Evolutionary conservation across 2,113 vertebrate genomes (phyloP).

Genomic region (Astur gentilis): DNA sequence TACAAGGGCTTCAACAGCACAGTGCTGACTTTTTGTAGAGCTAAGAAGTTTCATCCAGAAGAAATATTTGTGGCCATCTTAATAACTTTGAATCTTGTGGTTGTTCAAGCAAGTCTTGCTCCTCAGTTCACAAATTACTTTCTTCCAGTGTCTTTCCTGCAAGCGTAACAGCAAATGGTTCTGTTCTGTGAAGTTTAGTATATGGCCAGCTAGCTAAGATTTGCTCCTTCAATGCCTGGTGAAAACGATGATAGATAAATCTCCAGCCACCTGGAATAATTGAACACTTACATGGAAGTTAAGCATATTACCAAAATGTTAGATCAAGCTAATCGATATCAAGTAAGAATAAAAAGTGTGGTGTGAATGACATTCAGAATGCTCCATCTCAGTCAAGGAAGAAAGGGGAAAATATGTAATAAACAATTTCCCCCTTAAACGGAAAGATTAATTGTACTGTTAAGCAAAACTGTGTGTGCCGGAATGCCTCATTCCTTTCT

Average conservation of each 20-base stretch:
- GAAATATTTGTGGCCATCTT: not conserved
- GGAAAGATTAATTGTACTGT: conserved; percentile 56
- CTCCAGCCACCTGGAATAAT: not conserved
- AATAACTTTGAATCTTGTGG: not conserved
- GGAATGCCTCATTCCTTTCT: conserved; percentile 37
- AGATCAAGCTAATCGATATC: conserved; percentile 19
- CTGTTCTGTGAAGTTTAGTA: not conserved
- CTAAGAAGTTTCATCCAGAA: not conserved
- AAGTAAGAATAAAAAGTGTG: not conserved
- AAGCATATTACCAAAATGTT: conserved; percentile 13
- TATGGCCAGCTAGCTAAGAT: not conserved
- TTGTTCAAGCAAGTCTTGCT: not conserved
- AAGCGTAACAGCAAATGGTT: not conserved
- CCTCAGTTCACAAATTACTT: not conserved
- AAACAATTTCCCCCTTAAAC: conserved; percentile 29
- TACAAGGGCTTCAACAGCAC: not conserved
- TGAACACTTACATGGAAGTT: not conserved
- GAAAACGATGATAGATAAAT: not conserved
- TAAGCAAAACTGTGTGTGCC: conserved; percentile 18
- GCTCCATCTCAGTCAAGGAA: not conserved
- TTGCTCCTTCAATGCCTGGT: not conserved
- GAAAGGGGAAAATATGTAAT: not conserved
- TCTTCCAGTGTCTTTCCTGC: not conserved
- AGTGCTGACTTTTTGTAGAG: not conserved
- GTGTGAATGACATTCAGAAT: conserved; percentile 8